These are phyloP conservation scores for Pantelozetes paolii DNA, from an alignment of 2,888 invertebrate species.

Conservation along the genomic window DNA sequence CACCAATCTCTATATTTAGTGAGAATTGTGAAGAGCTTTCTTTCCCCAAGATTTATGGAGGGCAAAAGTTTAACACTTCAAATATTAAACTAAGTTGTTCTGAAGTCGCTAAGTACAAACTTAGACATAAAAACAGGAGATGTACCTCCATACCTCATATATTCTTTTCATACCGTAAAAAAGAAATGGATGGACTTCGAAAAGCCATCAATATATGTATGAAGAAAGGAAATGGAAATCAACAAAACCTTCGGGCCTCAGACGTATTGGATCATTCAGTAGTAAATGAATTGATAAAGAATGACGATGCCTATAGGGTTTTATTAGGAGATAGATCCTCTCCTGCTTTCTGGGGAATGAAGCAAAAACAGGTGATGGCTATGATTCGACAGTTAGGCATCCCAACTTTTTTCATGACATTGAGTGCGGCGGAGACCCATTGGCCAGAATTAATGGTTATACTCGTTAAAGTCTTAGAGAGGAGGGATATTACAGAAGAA, in stretches of 20 bases:
- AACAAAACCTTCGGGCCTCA: too few relatives aligned
- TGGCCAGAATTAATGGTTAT: slow-evolving; percentile 47
- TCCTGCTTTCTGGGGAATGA: slow-evolving; percentile 48
- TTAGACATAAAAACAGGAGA: not conserved
- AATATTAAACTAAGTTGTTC: not conserved
- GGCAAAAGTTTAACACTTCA: too few relatives aligned
- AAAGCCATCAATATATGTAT: not conserved
- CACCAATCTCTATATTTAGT: slow-evolving; percentile 48
- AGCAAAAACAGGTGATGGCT: slow-evolving; percentile 47
- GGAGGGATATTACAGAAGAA: not conserved
- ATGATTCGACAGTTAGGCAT: slow-evolving; percentile 48
- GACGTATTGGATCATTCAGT: not conserved
- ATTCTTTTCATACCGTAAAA: not conserved
- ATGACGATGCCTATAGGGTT: not conserved
- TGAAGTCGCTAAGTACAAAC: not conserved
- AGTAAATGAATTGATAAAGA: not conserved
- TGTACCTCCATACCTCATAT: not conserved
- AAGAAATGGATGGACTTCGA: not conserved
- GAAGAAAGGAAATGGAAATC: too few relatives aligned
- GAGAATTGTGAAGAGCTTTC: slow-evolving; percentile 46
- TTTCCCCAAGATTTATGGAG: not conserved
- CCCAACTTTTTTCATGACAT: slow-evolving; percentile 48
- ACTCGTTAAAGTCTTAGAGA: slow-evolving; percentile 45
- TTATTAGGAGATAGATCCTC: slow-evolving; percentile 40
- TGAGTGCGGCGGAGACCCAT: slow-evolving; percentile 48